These are phyloP conservation scores for Metalampra italica DNA, from an alignment of 2,888 invertebrate genomes.

Conservation along the genomic window DNA sequence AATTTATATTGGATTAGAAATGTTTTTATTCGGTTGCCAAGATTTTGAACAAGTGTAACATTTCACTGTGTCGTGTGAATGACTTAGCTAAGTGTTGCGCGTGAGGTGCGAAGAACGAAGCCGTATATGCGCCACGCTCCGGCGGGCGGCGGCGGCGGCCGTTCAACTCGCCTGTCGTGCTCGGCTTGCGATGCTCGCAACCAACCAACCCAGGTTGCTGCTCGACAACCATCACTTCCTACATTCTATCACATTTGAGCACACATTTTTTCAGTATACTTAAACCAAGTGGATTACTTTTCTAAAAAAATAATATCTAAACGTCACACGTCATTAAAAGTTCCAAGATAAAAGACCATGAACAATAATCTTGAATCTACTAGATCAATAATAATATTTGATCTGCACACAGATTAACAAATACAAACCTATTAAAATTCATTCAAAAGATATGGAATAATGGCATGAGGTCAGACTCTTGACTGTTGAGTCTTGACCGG, in stretches of 20 bases:
- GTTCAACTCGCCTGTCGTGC: slow-evolving; percentile 63
- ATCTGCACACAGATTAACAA: too few relatives aligned
- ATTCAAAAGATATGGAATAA: too few relatives aligned
- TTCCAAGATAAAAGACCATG: too few relatives aligned
- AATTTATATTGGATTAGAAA: background rate
- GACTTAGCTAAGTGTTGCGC: slow-evolving; percentile 24
- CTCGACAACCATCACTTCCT: slow-evolving; percentile 63
- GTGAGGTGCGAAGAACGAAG: slow-evolving; percentile 45
- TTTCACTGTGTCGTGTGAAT: slow-evolving; percentile 16
- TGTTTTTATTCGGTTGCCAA: background rate
- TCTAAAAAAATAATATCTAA: too few relatives aligned
- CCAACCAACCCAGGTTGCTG: background rate
- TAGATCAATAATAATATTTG: too few relatives aligned
- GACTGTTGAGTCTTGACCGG: too few relatives aligned
- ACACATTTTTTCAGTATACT: background rate
- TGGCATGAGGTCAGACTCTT: too few relatives aligned
- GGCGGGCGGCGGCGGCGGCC: slow-evolving; percentile 47
- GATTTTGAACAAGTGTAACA: too few relatives aligned
- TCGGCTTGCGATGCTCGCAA: slow-evolving; percentile 44
- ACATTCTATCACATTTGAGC: slow-evolving; percentile 24
- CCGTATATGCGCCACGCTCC: slow-evolving; percentile 52
- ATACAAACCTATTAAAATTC: too few relatives aligned
- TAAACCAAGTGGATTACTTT: too few relatives aligned
- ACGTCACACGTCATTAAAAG: too few relatives aligned
- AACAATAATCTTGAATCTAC: too few relatives aligned